phyloP scores from a whole-genome alignment of 2,797 vertebrate species.

The Lates japonicus region DNA sequence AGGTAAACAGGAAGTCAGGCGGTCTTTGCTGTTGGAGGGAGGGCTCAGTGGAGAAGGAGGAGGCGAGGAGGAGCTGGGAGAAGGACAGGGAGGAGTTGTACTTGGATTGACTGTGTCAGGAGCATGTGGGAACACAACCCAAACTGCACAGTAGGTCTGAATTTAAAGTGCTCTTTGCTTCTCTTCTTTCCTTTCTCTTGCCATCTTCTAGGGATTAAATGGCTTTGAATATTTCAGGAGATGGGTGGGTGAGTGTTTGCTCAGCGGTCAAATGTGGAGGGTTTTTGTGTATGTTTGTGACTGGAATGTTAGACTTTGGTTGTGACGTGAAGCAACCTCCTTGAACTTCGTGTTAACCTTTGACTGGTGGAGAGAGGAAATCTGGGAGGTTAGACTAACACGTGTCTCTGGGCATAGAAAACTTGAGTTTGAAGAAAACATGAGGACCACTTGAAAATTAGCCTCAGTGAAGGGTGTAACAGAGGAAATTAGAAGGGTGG shows the following conservation, averaged over 20 bases:
- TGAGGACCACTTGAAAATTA: slow-evolving; percentile 31
- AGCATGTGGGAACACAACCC: slow-evolving; percentile 83
- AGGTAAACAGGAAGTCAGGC: slow-evolving; percentile 88
- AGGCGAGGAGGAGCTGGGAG: slow-evolving; percentile 26
- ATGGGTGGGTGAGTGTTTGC: slow-evolving; percentile 44
- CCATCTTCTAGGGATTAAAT: slow-evolving; percentile 53
- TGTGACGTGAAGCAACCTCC: slow-evolving; percentile 71
- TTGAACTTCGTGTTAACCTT: slow-evolving; percentile 79
- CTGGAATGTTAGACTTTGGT: slow-evolving; percentile 72
- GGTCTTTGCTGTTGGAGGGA: slow-evolving; percentile 73
- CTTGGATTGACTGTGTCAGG: slow-evolving; percentile 81
- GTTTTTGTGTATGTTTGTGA: slow-evolving; percentile 47
- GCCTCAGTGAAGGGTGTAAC: not conserved
- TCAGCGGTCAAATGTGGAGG: slow-evolving; percentile 49
- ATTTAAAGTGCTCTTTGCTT: slow-evolving; percentile 74
- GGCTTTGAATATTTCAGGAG: slow-evolving; percentile 48
- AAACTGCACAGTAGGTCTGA: slow-evolving; percentile 87
- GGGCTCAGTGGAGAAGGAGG: slow-evolving; percentile 54
- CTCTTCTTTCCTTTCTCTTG: slow-evolving; percentile 33
- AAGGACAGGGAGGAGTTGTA: slow-evolving; percentile 81
- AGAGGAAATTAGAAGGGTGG: slow-evolving; percentile 17
- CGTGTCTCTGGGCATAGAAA: slow-evolving; percentile 25
- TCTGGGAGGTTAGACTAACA: not conserved
- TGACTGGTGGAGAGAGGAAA: slow-evolving; percentile 38
- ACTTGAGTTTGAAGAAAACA: not conserved